Base-by-base conservation (phyloP, 30 jellyfish, hydroid and myxozoan genomes). In the Hydra vulgaris region DNA sequence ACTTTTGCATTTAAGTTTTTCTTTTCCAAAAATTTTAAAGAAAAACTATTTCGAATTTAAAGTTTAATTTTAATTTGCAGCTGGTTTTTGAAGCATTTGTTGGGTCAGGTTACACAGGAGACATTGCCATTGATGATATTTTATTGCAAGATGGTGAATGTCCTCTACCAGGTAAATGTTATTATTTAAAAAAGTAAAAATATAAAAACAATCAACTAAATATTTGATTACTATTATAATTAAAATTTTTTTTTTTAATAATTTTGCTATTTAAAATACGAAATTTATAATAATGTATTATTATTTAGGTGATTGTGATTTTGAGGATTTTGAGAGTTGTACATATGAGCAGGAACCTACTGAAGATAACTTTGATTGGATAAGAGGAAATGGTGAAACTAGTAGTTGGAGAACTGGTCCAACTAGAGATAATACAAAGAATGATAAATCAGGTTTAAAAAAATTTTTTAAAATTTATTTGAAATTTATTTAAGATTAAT, bases 361-460 rank as follows among this genome's bases (percentile, higher is more conserved):
- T 0, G 97, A 85, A 71, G 98, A 91, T 68, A 86, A 86, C 78
- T 91, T 91, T 67, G 98, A 91, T 72, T 91, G 98, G 98, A n/a
- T 91, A 3, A 84, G 96, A 69, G 95, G 86, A 71, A 83, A 69
- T 69, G 98, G 98, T 0, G 73, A 71, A 17, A 91, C 98, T n/a
- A 67, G 88, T 27, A 86, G 96, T 71, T 91, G 95, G 95, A 82
- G 88, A 54, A 91, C 98, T 0, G 98, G 98, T 17, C 98, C 98
- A 17, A 22, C 84, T 15, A 53, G 23, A n/a, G 98, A 91, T 85
- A 72, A 91, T 83, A 91, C 98, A 24, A 85, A 77, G 81, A 76
- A 81, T 78, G 94, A 82, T 24, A 74, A 66, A 25, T 71, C 89
- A 27, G 89, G 89, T 81, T 25, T 77, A 23, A 15, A 0, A 21